Percentiles rank a stretch among this genome's conserved stretches.
phyloP scores from a whole-genome alignment of 2,888 invertebrate genomes.

The Nomada lathburiana region DNA sequence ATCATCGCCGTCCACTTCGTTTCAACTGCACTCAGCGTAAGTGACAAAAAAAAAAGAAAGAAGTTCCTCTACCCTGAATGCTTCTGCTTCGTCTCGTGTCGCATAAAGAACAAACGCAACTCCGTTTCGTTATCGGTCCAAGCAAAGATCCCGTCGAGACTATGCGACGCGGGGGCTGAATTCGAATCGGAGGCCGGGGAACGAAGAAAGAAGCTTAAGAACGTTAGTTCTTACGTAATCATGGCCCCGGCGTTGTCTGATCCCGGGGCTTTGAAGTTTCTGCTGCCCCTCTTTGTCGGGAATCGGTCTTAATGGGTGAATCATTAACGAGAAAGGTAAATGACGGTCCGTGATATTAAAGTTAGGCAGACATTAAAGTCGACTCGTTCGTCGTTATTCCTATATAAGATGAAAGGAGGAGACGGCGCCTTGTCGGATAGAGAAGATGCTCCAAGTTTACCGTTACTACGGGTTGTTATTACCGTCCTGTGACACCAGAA shows the following conservation, averaged over 20 bases:
- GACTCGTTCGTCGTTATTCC: slow-evolving; percentile 59
- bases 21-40: too few relatives aligned
- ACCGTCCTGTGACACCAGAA: slow-evolving; percentile 44
- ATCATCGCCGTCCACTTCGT: too few relatives aligned
- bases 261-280: slow-evolving; percentile 54
- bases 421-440: slow-evolving; percentile 3
- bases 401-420: slow-evolving; percentile 48
- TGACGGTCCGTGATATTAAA: slow-evolving; percentile 58
- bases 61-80: neutral
- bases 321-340: slow-evolving; percentile 53
- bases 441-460: slow-evolving; percentile 55
- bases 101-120: slow-evolving; percentile 16
- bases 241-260: slow-evolving; percentile 38
- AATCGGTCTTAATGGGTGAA: slow-evolving; percentile 61
- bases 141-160: slow-evolving; percentile 22
- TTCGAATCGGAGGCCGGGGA: slow-evolving; percentile 1
- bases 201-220: neutral
- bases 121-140: slow-evolving; percentile 14
- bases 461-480: slow-evolving; percentile 52
- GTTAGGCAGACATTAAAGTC: slow-evolving; percentile 63
- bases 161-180: neutral
- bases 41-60: neutral
- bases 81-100: neutral
- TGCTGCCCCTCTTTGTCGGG: slow-evolving; percentile 48
- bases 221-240: slow-evolving; percentile 53